Conservation (phyloP, 2,888 invertebrate genomes). For the Idaea biselata region DNA sequence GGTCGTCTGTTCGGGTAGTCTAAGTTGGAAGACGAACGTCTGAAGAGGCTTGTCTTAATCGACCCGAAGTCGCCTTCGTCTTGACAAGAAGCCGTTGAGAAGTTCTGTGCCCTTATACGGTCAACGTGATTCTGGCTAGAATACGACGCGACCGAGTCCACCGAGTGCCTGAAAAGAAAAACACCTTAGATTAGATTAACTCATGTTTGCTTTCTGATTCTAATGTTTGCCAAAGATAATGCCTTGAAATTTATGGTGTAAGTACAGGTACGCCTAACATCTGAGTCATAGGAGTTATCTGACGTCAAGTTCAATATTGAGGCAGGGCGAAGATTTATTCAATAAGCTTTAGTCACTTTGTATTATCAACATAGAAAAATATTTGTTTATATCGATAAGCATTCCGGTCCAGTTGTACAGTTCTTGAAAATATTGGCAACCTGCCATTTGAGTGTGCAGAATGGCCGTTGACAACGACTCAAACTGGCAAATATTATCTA, state of each 20-base stretch:
- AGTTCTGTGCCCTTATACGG: conserved; percentile 79
- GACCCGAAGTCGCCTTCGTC: conserved; percentile 76
- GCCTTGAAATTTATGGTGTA: conserved; percentile 45
- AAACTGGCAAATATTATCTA: conserved; percentile 25
- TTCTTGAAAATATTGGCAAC: conserved; percentile 39
- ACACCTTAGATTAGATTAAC: conserved; percentile 65
- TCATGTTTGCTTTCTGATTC: conserved; percentile 51
- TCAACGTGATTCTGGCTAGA: conserved; percentile 82
- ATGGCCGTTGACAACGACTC: conserved; percentile 35
- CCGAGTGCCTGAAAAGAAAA: conserved; percentile 77
- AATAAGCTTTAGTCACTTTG: conserved; percentile 19
- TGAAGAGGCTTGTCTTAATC: conserved; percentile 75
- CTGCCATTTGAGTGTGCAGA: conserved; percentile 36
- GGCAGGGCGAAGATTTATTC: conserved; percentile 27
- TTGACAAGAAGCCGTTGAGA: conserved; percentile 79
- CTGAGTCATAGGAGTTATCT: conserved; percentile 50
- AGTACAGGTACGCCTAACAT: conserved; percentile 35
- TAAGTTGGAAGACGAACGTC: conserved; percentile 72
- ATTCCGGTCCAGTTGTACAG: conserved; percentile 28
- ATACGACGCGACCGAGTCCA: conserved; percentile 82
- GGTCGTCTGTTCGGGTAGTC: conserved; percentile 69
- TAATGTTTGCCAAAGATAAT: conserved; percentile 63
- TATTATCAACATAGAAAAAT: conserved; percentile 20
- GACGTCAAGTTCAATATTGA: conserved; percentile 50
- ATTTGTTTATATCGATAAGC: conserved; percentile 25